These are phyloP conservation scores for Tanaodytes sp. DNA, from an alignment of 2,888 invertebrate species.

Conservation along the genomic window DNA sequence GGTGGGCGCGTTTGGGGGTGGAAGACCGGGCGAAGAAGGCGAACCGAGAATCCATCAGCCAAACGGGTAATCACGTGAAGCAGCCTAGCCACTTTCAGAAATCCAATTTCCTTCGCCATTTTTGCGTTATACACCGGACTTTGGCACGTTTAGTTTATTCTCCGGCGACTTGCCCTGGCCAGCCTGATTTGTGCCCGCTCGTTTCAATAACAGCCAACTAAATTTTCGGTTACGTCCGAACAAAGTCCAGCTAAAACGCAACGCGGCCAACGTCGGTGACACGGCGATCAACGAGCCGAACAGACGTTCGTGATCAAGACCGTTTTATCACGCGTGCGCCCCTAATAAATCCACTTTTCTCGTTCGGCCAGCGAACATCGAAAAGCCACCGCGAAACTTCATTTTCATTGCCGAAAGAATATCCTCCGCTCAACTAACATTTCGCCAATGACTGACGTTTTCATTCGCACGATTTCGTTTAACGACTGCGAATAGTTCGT, in stretches of 20 bases:
- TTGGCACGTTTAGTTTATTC: constrained; percentile 45
- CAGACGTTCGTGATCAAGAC: constrained; percentile 20
- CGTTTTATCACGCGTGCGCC: constrained; percentile 30
- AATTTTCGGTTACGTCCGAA: constrained; percentile 25
- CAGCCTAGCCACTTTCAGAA: constrained; percentile 60
- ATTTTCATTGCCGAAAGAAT: constrained; percentile 15
- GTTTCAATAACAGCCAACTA: constrained; percentile 30
- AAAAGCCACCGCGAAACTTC: constrained; percentile 13
- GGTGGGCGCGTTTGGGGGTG: constrained; percentile 22
- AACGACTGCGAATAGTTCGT: neutral
- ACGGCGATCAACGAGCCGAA: constrained; percentile 3
- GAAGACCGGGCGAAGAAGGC: constrained; percentile 47
- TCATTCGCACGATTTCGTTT: constrained; percentile 21
- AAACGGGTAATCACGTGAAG: constrained; percentile 67
- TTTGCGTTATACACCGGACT: constrained; percentile 56
- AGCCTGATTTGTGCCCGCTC: constrained; percentile 19
- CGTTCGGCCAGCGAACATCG: neutral
- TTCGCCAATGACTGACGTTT: constrained; percentile 16
- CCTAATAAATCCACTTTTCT: constrained; percentile 36
- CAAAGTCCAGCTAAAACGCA: constrained; percentile 26
- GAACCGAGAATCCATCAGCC: constrained; percentile 67
- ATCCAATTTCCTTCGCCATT: constrained; percentile 68
- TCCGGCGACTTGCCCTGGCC: constrained; percentile 13
- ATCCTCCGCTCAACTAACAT: neutral
- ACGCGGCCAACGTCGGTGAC: constrained; percentile 1